phyloP scores from a whole-genome alignment of 2,888 invertebrate species.

The Brachycybe producta region DNA sequence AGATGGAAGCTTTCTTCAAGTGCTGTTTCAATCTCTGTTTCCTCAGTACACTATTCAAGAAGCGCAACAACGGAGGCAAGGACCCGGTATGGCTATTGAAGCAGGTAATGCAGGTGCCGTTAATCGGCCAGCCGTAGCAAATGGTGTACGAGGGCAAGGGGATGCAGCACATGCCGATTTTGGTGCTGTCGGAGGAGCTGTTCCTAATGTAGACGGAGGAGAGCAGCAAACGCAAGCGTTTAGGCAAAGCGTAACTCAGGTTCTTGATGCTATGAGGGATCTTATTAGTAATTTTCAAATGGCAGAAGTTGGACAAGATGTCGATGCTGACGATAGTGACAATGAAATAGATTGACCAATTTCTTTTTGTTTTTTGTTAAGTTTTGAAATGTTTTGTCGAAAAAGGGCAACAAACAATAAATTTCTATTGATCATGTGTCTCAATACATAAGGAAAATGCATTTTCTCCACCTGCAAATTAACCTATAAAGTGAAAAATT shows the following conservation, averaged over 20 bases:
- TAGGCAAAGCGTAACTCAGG: conserved; percentile 48
- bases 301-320: conserved; percentile 41
- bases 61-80: conserved; percentile 14
- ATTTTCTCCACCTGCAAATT: too few species aligned
- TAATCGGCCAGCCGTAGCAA: neutral
- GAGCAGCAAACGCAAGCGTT: conserved; percentile 37
- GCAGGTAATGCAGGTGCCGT: conserved; percentile 8
- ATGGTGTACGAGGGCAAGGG: too few species aligned
- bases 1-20: conserved; percentile 31
- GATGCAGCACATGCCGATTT: too few species aligned
- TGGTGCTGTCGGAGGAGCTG: conserved; percentile 1
- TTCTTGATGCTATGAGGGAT: conserved; percentile 59
- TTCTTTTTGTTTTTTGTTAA: too few species aligned
- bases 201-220: conserved; percentile 24
- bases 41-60: conserved; percentile 49
- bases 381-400: neutral
- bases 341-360: conserved; percentile 5
- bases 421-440: too few species aligned
- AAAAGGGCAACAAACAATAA: neutral
- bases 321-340: conserved; percentile 33
- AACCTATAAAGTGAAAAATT: too few species aligned
- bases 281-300: conserved; percentile 51
- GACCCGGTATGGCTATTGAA: neutral
- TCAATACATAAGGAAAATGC: too few species aligned
- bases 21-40: conserved; percentile 54